These are phyloP conservation scores for Cantharis rustica DNA, from an alignment of 2,888 invertebrate species.

Conservation along the genomic window DNA sequence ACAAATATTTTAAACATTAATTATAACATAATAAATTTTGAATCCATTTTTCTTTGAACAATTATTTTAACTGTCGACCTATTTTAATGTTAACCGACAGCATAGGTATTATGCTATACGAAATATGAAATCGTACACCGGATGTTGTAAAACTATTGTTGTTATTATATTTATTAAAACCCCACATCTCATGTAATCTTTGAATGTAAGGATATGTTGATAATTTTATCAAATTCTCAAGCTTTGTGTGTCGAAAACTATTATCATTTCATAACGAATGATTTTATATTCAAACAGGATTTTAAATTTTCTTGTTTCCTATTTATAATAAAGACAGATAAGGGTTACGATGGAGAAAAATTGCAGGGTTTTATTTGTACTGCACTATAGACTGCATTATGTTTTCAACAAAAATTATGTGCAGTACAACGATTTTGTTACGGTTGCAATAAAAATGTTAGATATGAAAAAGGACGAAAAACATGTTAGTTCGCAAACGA, in stretches of 20 bases:
- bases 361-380: constrained; percentile 1
- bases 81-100: constrained; percentile 13
- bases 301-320: constrained; percentile 9
- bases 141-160: constrained; percentile 17
- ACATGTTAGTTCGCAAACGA: neutral
- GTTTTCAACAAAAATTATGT: constrained; percentile 7
- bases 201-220: neutral
- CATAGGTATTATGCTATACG: constrained; percentile 4
- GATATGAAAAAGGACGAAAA: neutral
- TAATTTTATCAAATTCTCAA: constrained; percentile 7
- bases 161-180: constrained; percentile 9
- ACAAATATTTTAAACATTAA: neutral
- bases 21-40: constrained; percentile 5
- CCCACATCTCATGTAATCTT: neutral
- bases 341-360: neutral
- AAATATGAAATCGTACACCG: constrained; percentile 22
- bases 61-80: constrained; percentile 14
- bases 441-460: neutral
- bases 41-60: constrained; percentile 7
- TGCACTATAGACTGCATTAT: neutral
- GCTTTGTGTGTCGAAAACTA: neutral
- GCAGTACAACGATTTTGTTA: constrained; percentile 3
- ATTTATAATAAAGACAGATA: constrained; percentile 9
- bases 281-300: neutral
- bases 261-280: neutral